Conservation (phyloP, 2,888 invertebrate species). For the Zonitis immaculata region DNA sequence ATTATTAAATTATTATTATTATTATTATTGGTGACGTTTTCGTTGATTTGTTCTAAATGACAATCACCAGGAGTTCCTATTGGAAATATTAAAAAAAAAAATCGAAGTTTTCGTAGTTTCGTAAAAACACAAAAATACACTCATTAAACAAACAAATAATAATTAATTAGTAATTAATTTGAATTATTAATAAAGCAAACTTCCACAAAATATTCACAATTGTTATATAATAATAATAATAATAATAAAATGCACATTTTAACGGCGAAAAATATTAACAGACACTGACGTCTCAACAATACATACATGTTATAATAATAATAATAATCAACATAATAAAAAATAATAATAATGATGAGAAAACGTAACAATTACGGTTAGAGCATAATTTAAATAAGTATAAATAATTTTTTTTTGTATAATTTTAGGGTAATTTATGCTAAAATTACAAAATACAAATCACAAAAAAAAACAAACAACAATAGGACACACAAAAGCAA, state of each 20-base stretch:
- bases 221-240: conserved; percentile 1
- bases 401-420: background rate
- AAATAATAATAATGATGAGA: too few species aligned
- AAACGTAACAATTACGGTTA: background rate
- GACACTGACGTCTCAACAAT: background rate
- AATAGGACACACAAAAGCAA: too few species aligned
- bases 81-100: background rate
- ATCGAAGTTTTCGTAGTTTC: background rate
- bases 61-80: background rate
- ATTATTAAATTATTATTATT: background rate
- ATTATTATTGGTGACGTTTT: background rate
- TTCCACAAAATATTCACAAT: too few species aligned
- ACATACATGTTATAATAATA: too few species aligned
- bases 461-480: too few species aligned
- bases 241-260: conserved; percentile 8
- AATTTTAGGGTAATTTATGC: too few species aligned
- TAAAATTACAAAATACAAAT: too few species aligned
- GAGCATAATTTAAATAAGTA: background rate
- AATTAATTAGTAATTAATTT: too few species aligned
- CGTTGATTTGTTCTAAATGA: background rate
- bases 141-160: too few species aligned
- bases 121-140: too few species aligned
- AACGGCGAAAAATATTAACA: conserved; percentile 3
- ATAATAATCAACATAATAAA: too few species aligned
- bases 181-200: too few species aligned